phyloP scores from a whole-genome alignment of 2,797 vertebrate species.

The Acrossocheilus wenchowensis region DNA sequence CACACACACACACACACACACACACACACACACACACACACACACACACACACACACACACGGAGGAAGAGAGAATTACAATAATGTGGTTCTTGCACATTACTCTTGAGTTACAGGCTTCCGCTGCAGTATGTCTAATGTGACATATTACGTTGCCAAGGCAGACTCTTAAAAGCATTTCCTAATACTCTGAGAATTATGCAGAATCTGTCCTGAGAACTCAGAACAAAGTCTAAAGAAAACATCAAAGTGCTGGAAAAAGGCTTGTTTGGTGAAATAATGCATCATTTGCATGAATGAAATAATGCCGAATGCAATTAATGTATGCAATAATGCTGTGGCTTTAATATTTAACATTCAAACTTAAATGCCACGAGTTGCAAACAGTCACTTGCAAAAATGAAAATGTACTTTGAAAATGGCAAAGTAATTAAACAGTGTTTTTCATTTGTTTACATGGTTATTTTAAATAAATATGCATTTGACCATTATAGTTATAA shows the following conservation, averaged over 20 bases:
- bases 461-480: not conserved
- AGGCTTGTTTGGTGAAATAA: not conserved
- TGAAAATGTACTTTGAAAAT: not conserved
- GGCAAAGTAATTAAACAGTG: not conserved
- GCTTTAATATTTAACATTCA: not conserved
- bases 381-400: not conserved
- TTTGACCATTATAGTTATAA: not conserved
- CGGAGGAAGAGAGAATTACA: constrained; percentile 44
- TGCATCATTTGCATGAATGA: not conserved
- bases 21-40: too few species aligned
- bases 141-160: constrained; percentile 25
- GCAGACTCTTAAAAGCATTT: constrained; percentile 41
- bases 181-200: constrained; percentile 29
- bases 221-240: not conserved
- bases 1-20: constrained; percentile 26
- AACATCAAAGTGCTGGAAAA: constrained; percentile 3
- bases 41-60: constrained; percentile 25
- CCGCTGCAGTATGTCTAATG: constrained; percentile 38
- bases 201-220: constrained; percentile 2
- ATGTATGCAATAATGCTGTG: not conserved
- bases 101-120: constrained; percentile 45
- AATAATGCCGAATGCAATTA: not conserved
- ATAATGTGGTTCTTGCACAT: constrained; percentile 46
- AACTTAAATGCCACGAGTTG: not conserved
- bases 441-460: not conserved